Evolutionary conservation across 2,888 invertebrate species (phyloP), one percentile per base, ranked within the genome.

Genomic region (Phyllotreta striolata): DNA sequence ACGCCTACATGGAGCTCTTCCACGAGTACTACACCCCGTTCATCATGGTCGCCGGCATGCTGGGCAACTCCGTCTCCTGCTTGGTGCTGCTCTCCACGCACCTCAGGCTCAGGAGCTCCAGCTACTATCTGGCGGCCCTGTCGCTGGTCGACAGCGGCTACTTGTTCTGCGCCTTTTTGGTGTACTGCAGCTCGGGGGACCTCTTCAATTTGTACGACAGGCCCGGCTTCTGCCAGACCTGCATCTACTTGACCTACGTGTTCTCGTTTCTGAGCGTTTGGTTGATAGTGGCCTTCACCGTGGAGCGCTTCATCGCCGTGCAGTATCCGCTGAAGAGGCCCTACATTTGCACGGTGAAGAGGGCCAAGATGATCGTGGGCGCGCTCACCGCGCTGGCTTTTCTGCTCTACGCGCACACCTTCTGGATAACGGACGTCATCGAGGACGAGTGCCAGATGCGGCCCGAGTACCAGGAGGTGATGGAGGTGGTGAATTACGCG

Each of bases 201-300:
- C 81, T 83, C 1, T 79, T 83, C 73, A 79, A 81, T 41, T 77
- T 86, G 8, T 86, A 83, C 76, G 84, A 86, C 74, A 80, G 79
- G 44, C 80, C 84, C 14, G 87, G 87, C 8, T 85, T 86, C 81
- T 89, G 89, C 76, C 78, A 81, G 62, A 62, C 76, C 14, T 76
- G 78, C 40, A 74, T 79, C 7, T 81, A 80, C 66, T 51, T 79
- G 0, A 77, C 79, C 52, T 77, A 79, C 43, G 79, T 79, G 3
- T 87, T 85, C 81, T 86, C 87, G 67, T 88, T 87, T 56, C 76
- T 89, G 8, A 88, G 88, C 72, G 88, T 88, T 1, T 90, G 89
- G 89, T 79, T 89, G 38, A 88, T 88, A 40, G 89, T 90, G 4
- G 88, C 88, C 0, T 89, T 89, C 75, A 89, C 89, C 0, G 85